phyloP scores from a whole-genome alignment of 2,797 vertebrate species.

The Spea hammondii region DNA sequence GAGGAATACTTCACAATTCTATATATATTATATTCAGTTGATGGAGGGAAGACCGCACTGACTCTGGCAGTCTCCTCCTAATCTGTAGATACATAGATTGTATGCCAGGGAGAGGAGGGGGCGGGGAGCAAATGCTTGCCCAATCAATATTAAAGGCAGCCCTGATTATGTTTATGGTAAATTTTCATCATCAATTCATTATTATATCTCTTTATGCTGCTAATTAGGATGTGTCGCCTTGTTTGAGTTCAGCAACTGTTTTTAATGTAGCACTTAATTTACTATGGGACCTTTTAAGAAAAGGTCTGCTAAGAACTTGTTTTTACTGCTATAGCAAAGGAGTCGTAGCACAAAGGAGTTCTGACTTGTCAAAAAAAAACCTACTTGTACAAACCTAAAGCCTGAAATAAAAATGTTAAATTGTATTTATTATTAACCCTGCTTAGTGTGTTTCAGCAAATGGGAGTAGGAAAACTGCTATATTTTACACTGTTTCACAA shows the following conservation, averaged over 20 bases:
- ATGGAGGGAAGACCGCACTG: too few relatives aligned
- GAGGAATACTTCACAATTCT: too few relatives aligned
- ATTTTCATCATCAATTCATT: too few relatives aligned
- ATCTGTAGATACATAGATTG: too few relatives aligned
- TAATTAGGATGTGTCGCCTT: not conserved
- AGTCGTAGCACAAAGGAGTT: not conserved
- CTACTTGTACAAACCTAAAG: not conserved
- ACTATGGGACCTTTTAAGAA: not conserved
- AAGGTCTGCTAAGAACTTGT: not conserved
- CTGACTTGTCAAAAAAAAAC: not conserved
- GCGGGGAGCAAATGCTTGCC: too few relatives aligned
- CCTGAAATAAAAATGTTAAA: not conserved
- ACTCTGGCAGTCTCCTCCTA: too few relatives aligned
- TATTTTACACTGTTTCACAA: not conserved
- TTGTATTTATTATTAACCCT: not conserved
- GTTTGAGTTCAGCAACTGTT: not conserved
- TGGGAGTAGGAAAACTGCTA: not conserved
- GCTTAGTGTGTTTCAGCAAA: not conserved
- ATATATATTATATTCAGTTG: too few relatives aligned
- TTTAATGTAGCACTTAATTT: not conserved
- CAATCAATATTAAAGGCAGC: too few relatives aligned
- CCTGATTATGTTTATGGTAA: too few relatives aligned
- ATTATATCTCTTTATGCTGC: too few relatives aligned
- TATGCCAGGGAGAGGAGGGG: too few relatives aligned
- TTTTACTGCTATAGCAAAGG: not conserved